Percentiles rank a stretch among this genome's conserved stretches.
phyloP scores from a whole-genome alignment of 2,113 vertebrate genomes.

The Mesitornis unicolor region DNA sequence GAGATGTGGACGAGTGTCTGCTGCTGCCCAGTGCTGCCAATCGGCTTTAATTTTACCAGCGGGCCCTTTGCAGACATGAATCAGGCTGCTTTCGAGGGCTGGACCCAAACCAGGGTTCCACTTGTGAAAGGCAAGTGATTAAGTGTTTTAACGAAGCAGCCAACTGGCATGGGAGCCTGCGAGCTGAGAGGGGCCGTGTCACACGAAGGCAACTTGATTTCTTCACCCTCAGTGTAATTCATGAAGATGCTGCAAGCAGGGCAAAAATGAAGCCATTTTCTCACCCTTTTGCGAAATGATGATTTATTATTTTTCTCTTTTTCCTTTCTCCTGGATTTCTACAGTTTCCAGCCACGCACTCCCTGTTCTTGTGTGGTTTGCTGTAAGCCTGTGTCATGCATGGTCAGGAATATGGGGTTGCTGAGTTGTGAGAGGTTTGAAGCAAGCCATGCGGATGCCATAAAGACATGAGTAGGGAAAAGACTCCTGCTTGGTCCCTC shows the following conservation, averaged over 20 bases:
- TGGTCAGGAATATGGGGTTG: neutral
- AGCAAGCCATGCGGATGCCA: neutral
- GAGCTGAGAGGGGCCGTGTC: neutral
- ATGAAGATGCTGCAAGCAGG: neutral
- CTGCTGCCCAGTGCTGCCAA: neutral
- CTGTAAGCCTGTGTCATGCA: rapidly evolving
- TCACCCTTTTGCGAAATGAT: neutral
- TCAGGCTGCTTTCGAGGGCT: conserved; percentile 58
- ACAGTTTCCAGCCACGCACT: neutral
- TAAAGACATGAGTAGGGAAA: neutral
- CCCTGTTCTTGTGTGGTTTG: neutral
- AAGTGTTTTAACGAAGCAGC: conserved; percentile 9
- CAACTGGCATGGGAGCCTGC: conserved; percentile 24
- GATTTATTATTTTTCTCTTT: neutral
- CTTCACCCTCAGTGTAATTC: neutral
- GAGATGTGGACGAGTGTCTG: neutral
- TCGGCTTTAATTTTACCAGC: neutral
- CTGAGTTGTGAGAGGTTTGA: neutral
- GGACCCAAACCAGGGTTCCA: conserved; percentile 35
- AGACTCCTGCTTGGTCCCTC: neutral
- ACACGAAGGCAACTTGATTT: neutral
- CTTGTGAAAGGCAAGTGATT: neutral
- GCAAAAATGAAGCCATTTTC: neutral
- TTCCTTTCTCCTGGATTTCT: neutral
- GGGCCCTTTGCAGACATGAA: conserved; percentile 20